Evolutionary conservation across 2,797 vertebrate species (phyloP), one percentile per base, ranked within the genome.

Genomic region (Clarias laeviceps): DNA sequence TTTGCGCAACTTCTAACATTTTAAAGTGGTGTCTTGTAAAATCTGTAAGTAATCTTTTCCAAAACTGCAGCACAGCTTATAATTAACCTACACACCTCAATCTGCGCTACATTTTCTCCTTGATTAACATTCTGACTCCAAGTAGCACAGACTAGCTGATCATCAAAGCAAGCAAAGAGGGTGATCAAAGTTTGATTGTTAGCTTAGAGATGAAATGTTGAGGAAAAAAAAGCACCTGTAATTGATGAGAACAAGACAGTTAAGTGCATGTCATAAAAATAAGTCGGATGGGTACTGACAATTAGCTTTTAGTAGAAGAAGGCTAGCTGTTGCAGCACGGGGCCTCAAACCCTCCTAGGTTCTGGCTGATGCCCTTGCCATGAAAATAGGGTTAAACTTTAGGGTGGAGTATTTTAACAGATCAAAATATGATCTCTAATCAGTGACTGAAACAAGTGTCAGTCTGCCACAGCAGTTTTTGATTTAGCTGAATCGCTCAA

Each of bases 71-170:
- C 82, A 54, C 69, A 57, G 76, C 80, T 65, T 85, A 69, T 88
- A 66, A 89, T 89, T 88, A 89, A 88, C 88, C 85, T 82, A 57
- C 64, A 70, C 87, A 85, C 82, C 85, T 83, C 86, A 86, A 85
- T 88, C 87, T 85, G 59, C 64, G 24, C 79, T 68, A 77, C 57
- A 84, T 68, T 85, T 83, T 88, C 84, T 76, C 80, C 37, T 66
- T 85, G 84, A 88, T 88, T 88, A 85, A 72, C 84, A 57, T 61
- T 64, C 45, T 56, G 74, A 73, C 87, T 88, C 82, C 76, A 66
- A 70, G 70, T 68, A 61, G 83, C n/a, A 29, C 70, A 72, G 73
- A 79, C 65, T 84, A 84, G 83, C 68, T 59, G 56, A 83, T 84
- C 88, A 87, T 87, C 87, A 84, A 80, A 70, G 72, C 57, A 61